phyloP scores from a whole-genome alignment of 2,797 vertebrate genomes.

The Mus spretus region DNA sequence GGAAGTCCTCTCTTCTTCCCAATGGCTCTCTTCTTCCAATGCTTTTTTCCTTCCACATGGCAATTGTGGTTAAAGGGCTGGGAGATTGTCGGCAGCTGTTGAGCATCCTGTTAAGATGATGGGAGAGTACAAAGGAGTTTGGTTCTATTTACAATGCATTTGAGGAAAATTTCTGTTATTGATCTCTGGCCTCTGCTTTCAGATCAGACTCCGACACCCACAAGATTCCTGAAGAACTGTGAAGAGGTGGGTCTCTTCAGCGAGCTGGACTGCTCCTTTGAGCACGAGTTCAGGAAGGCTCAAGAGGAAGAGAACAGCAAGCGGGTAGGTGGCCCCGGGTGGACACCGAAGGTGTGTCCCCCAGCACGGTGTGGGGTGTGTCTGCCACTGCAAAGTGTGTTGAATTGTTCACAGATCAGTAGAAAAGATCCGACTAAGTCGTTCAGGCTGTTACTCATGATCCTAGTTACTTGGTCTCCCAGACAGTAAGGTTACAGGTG shows the following conservation, averaged over 20 bases:
- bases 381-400: conserved; percentile 52
- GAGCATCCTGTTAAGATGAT: neutral
- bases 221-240: conserved; percentile 99
- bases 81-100: neutral
- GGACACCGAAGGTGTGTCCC: neutral
- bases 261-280: conserved; percentile 98
- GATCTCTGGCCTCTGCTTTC: conserved; percentile 83
- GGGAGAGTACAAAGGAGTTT: conserved; percentile 1
- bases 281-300: conserved; percentile 98
- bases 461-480: neutral
- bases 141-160: conserved; percentile 7
- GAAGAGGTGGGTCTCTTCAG: conserved; percentile 99
- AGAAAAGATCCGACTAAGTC: neutral
- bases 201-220: conserved; percentile 99
- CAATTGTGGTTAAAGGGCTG: conserved; percentile 3
- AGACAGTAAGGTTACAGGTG: neutral
- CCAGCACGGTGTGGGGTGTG: neutral
- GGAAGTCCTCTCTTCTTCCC: neutral
- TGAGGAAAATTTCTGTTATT: conserved; percentile 33
- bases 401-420: neutral
- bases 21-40: neutral
- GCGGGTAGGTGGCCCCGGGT: conserved; percentile 91
- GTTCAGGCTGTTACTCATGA: neutral
- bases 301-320: conserved; percentile 99
- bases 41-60: neutral